Base-by-base conservation (phyloP, 30 jellyfish, hydroid and myxozoan genomes). In the Turritopsis rubra region DNA sequence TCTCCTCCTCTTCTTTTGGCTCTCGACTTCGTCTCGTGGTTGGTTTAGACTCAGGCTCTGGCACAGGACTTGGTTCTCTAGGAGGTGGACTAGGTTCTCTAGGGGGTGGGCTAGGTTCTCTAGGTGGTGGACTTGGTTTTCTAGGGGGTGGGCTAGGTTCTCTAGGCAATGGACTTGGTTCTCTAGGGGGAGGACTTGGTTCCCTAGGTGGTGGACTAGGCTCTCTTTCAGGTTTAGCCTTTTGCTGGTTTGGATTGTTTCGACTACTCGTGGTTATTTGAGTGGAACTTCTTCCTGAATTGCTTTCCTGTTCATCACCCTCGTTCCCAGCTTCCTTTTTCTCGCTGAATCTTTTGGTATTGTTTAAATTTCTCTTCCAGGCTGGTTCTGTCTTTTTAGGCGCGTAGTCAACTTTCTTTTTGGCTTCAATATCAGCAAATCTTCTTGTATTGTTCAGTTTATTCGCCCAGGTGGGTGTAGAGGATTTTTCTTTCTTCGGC, bases 401-500 rank as follows among this genome's bases (percentile, higher is more conserved):
- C 20, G 31, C 20, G 31, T 18, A 31, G n/a, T 16, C 81, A 41
- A 13, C 60, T 9, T 68, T 23, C 53, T 77, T 77, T 77, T 53
- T 26, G 1, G 81, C 85, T 77, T 77, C 85, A 21, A 77, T 21
- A 18, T 60, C 53, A 1, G 72, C 81, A n/a, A 68, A n/a, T 17
- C 30, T 9, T 1, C 85, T 60, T 19, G 85, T 77, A 77, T 66
- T 77, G 85, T 77, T 77, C n/a, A 77, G 72, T 29, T 77, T 77
- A 60, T 77, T 77, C 27, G 85, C 85, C 85, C 85, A 77, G 5
- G 85, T 20, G 23, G 85, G 85, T 1, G 85, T 77, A 29, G 30
- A 26, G 26, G 66, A n/a, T 77, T 77, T 77, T 20, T 77, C 72
- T 30, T 30, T 52, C 1, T 77, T 77, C 21, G 74, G 74, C 28